These are phyloP conservation scores for Eublepharis macularius DNA, from an alignment of 2,113 vertebrate species.

Conservation along the genomic window DNA sequence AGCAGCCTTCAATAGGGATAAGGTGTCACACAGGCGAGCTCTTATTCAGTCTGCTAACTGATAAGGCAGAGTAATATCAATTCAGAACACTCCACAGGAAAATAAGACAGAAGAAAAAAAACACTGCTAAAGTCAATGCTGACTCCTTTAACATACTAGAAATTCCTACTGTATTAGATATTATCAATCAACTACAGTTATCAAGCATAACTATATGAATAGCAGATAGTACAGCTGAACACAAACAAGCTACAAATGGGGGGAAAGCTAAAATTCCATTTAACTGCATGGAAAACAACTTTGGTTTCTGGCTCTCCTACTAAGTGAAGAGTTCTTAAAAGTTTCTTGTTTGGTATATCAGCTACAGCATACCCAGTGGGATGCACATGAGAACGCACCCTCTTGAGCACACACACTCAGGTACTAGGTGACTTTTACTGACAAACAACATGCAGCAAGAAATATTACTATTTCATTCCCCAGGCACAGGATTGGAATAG, in stretches of 20 bases:
- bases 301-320: neutral
- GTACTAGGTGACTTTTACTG: neutral
- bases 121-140: neutral
- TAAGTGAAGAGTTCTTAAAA: constrained; percentile 1
- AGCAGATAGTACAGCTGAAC: neutral
- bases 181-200: neutral
- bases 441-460: constrained; percentile 7
- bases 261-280: neutral
- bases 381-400: neutral
- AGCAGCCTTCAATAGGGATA: neutral
- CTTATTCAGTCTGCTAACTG: neutral
- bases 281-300: neutral
- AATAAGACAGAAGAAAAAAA: neutral
- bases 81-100: neutral
- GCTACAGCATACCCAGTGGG: neutral
- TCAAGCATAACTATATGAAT: constrained; percentile 10
- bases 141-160: neutral
- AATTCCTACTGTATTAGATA: neutral
- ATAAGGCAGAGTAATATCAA: neutral
- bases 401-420: neutral
- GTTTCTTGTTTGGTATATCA: neutral
- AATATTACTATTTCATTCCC: constrained; percentile 18
- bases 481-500: constrained; percentile 8
- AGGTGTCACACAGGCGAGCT: neutral
- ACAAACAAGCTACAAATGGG: neutral